Evolutionary conservation across 92 coral and sea anemone genomes (phyloP).

Genomic region (Bergia puertoricense): DNA sequence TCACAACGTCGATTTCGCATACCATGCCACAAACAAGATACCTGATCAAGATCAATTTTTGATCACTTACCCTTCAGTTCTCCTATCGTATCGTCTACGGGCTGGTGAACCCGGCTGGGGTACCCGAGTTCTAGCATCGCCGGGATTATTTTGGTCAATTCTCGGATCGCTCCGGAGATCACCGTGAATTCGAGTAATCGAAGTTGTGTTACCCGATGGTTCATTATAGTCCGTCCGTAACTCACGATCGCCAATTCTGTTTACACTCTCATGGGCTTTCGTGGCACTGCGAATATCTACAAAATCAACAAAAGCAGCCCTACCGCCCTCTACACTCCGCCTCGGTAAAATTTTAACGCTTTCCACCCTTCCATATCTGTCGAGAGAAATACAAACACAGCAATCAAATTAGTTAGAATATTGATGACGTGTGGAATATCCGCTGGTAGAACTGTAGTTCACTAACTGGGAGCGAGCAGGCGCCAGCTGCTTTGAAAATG

Average conservation of each 20-base stretch:
- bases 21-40: conserved; percentile 15
- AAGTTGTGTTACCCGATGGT: conserved; percentile 82
- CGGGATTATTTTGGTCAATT: conserved; percentile 37
- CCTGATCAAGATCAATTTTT: background rate
- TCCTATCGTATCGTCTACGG: conserved; percentile 89
- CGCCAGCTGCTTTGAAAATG: background rate
- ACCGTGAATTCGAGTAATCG: conserved; percentile 75
- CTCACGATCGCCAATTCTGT: conserved; percentile 95
- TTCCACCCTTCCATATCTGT: conserved; percentile 95
- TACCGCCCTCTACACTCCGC: conserved; percentile 97
- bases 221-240: conserved; percentile 97
- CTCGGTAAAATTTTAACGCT: conserved; percentile 94
- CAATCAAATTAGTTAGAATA: background rate
- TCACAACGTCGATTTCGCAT: conserved; percentile 13
- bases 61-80: conserved; percentile 92
- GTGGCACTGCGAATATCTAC: conserved; percentile 99
- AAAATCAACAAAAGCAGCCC: conserved; percentile 98
- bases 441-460: background rate
- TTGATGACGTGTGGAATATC: conserved; percentile 58
- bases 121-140: conserved; percentile 57
- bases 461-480: background rate
- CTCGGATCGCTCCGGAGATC: conserved; percentile 36
- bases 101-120: conserved; percentile 76
- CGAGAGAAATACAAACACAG: background rate
- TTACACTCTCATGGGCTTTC: conserved; percentile 96